Percentiles rank a stretch among this genome's conserved stretches.
Conservation (phyloP, 2,797 vertebrate genomes). For the Sebastes hubbsi region DNA sequence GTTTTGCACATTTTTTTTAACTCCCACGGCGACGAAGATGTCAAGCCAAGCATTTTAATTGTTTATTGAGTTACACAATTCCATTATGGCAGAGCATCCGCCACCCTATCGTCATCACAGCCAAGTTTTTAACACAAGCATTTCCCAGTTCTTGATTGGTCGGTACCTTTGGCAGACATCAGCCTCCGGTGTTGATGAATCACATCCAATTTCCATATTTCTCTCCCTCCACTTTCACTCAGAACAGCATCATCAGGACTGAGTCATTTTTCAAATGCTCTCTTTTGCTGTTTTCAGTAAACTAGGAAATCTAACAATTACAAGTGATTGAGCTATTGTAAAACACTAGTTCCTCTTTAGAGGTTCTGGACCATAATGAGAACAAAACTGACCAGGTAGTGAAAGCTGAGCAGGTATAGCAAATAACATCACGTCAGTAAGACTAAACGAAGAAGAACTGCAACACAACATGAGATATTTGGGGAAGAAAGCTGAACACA, state of each 20-base stretch:
- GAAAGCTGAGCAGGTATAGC: neutral
- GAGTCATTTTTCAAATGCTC: slow-evolving; percentile 14
- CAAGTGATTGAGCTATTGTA: neutral
- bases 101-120: neutral
- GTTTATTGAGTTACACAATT: neutral
- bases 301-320: neutral
- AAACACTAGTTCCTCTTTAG: neutral
- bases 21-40: neutral
- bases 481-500: too few species aligned
- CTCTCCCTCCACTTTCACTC: neutral
- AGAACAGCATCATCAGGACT: neutral
- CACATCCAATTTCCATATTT: slow-evolving; percentile 32
- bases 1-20: neutral
- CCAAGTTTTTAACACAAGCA: neutral
- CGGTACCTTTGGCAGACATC: neutral
- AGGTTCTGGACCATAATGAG: neutral
- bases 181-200: slow-evolving; percentile 12
- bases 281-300: neutral
- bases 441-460: neutral
- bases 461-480: neutral
- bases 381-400: neutral
- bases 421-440: neutral
- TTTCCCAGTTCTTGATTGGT: neutral
- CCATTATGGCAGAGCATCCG: neutral
- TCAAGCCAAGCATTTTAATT: neutral